Percentiles rank a stretch among this genome's conserved stretches.
Evolutionary conservation across 2,797 vertebrate genomes (phyloP).

Genomic region (Morelia viridis): DNA sequence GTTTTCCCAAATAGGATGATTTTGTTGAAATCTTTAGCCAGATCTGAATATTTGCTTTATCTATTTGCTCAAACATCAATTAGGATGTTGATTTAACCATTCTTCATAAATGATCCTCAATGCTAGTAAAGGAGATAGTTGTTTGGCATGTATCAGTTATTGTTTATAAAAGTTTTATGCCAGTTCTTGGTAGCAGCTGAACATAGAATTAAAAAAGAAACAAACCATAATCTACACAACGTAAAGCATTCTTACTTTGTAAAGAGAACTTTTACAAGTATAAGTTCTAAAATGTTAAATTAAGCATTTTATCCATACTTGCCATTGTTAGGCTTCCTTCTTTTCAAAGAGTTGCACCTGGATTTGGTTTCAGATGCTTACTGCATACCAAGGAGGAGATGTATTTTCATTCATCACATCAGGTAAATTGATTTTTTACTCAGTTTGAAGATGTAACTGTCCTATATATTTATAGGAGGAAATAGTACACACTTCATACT

Average conservation of each 20-base stretch:
- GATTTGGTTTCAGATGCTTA: slow-evolving; percentile 42
- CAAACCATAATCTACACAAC: slow-evolving; percentile 47
- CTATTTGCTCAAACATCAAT: slow-evolving; percentile 50
- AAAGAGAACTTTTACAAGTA: slow-evolving; percentile 17
- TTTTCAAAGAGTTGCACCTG: slow-evolving; percentile 38
- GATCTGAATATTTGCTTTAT: slow-evolving; percentile 67
- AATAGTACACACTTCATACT: slow-evolving; percentile 43
- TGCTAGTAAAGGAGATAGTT: slow-evolving; percentile 46
- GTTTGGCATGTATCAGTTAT: slow-evolving; percentile 54
- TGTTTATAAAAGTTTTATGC: slow-evolving; percentile 50
- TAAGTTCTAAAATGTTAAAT: slow-evolving; percentile 49
- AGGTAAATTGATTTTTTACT: slow-evolving; percentile 62
- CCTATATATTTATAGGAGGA: slow-evolving; percentile 56
- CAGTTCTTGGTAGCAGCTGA: slow-evolving; percentile 50
- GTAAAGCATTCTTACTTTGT: slow-evolving; percentile 44
- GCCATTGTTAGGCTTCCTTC: slow-evolving; percentile 50
- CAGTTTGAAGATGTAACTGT: slow-evolving; percentile 50
- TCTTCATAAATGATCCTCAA: slow-evolving; percentile 62
- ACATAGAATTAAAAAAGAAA: slow-evolving; percentile 37
- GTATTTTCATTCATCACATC: slow-evolving; percentile 54
- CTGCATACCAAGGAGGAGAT: slow-evolving; percentile 35
- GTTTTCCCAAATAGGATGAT: slow-evolving; percentile 69
- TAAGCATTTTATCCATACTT: slow-evolving; percentile 40
- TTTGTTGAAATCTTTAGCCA: slow-evolving; percentile 55
- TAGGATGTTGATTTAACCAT: slow-evolving; percentile 54